A percentile compares a stretch with the other conserved stretches of the same genome.
These are phyloP conservation scores for Eudasyphora cyanicolor DNA, from an alignment of 2,888 invertebrate genomes.

Conservation along the genomic window DNA sequence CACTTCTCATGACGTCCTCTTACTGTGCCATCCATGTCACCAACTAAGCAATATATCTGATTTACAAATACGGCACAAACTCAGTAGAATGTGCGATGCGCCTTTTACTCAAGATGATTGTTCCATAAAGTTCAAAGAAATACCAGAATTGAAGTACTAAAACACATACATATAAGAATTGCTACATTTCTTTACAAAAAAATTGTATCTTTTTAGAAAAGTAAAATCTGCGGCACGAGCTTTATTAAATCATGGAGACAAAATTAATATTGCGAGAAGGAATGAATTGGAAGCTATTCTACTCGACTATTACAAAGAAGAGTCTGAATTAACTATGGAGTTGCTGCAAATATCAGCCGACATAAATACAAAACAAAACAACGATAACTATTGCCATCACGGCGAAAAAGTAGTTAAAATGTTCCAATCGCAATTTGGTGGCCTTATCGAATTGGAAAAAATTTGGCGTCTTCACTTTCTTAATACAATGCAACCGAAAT, in stretches of 20 bases:
- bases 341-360: conserved; percentile 81
- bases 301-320: conserved; percentile 81
- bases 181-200: neutral
- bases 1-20: conserved; percentile 89
- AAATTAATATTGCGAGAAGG: conserved; percentile 82
- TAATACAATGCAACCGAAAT: conserved; percentile 85
- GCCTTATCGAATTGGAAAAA: conserved; percentile 85
- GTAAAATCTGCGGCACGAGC: conserved; percentile 84
- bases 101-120: conserved; percentile 81
- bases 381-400: conserved; percentile 81
- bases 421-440: conserved; percentile 81
- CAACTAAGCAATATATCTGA: conserved; percentile 85
- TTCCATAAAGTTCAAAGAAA: conserved; percentile 76
- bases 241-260: conserved; percentile 79
- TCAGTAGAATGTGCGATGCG: conserved; percentile 84
- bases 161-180: neutral
- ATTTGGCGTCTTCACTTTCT: conserved; percentile 90
- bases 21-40: conserved; percentile 88
- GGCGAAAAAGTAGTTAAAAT: conserved; percentile 83
- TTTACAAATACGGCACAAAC: conserved; percentile 81
- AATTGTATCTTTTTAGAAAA: conserved; percentile 76
- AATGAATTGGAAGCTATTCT: conserved; percentile 81
- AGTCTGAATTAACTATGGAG: conserved; percentile 80
- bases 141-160: conserved; percentile 75
- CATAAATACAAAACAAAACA: conserved; percentile 79